A percentile compares a stretch with the other conserved stretches of the same genome.
Evolutionary conservation across 53 echinoderm and acorn worm species (phyloP).

Genomic region (Glandiceps talaboti): DNA sequence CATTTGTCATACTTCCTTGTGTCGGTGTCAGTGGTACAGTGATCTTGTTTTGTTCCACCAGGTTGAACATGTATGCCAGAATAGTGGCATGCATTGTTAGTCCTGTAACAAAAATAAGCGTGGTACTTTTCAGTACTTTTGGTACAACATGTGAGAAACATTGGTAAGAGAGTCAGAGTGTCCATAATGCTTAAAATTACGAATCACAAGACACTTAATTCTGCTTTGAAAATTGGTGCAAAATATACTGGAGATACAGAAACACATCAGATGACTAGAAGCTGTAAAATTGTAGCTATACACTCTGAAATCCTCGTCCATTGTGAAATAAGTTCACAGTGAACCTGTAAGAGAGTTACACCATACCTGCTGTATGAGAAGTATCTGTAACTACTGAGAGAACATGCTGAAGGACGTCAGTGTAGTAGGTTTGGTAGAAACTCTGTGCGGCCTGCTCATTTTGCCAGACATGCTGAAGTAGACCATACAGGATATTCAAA

Average conservation of each 20-base stretch:
- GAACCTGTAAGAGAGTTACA: too few relatives aligned
- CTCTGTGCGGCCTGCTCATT: conserved; percentile 69
- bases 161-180: too few relatives aligned
- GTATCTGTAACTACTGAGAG: conserved; percentile 94
- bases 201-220: too few relatives aligned
- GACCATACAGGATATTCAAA: conserved; percentile 64
- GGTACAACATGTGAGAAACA: too few relatives aligned
- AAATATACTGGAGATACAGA: too few relatives aligned
- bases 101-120: conserved; percentile 30
- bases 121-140: too few relatives aligned
- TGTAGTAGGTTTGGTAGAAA: conserved; percentile 99
- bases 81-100: conserved; percentile 94
- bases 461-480: conserved; percentile 88
- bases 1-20: conserved; percentile 71
- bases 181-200: too few relatives aligned
- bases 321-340: too few relatives aligned
- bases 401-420: conserved; percentile 81
- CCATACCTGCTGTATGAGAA: conserved; percentile 89
- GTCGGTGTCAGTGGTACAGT: conserved; percentile 46
- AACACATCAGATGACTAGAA: too few relatives aligned
- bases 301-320: too few relatives aligned
- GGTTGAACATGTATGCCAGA: conserved; percentile 94
- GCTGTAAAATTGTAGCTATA: too few relatives aligned
- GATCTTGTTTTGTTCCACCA: conserved; percentile 79
- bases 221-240: too few relatives aligned